Base-by-base conservation (phyloP, 2,113 vertebrate species). In the Plecturocebus donacophilus region DNA sequence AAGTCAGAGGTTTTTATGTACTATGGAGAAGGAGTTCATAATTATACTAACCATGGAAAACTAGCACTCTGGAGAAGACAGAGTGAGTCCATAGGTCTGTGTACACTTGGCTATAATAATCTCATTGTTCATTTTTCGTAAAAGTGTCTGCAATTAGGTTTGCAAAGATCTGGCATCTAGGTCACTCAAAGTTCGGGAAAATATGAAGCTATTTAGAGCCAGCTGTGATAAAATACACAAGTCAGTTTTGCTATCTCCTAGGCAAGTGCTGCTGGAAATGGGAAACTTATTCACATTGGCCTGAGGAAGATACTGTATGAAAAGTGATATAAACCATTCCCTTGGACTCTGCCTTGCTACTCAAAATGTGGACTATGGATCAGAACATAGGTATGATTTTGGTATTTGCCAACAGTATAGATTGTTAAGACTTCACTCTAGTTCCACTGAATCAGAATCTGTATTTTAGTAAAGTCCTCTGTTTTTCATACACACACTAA, bases 171-270 rank as follows among this genome's bases (percentile, higher is more conserved):
- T 94, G 93, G 71, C 85, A 82, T 70, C 32, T 32, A n/a, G 96
- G 88, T 97, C 94, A 94, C 52, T 54, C 70, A 68, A 93, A 95
- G 97, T 89, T 94, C 95, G 97, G 61, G 25, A 82, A 93, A 93
- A 75, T 61, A 38, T 95, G 47, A 75, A 64, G 9, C 79, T 52
- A 68, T 90, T 96, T 90, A 85, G 52, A 89, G 54, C 4, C 42
- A 92, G 75, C 73, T 88, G 66, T 27, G n/a, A 64, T 82, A 83
- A 96, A 97, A 95, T 76, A 82, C 20, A 86, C 23, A 32, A 54
- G 20, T 82, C 58, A 79, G 8, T 70, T 89, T 83, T 93, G 40
- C 52, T 93, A 54, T 93, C 73, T 97, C 66, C 56, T 76, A 77
- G 87, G 23, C 58, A 91, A 91, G 73, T 49, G 20, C 40, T 89